Evolutionary conservation across 92 coral and sea anemone species (phyloP), one percentile per base, ranked within the genome.

Genomic region (Paramuricea clavata): DNA sequence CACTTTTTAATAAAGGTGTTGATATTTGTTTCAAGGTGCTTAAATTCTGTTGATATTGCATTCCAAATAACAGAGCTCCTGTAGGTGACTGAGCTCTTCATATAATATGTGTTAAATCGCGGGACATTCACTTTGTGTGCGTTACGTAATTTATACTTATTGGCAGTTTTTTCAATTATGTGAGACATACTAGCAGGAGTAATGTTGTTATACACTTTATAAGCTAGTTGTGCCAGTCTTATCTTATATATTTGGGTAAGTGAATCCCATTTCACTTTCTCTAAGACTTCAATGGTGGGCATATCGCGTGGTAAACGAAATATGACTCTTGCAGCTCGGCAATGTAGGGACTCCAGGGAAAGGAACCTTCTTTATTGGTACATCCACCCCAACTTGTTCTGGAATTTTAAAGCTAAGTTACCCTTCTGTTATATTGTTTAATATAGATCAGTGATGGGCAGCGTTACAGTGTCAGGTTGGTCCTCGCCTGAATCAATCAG

Each of bases 401-500:
- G n/a, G n/a, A n/a, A n/a, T n/a, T n/a, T n/a, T n/a, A n/a, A n/a
- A 3, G 39, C 21, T 13, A 22, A 34, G 2, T 11, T 2, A 35
- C 49, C 31, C 26, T 74, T 44, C 64, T 30, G 21, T 33, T 17
- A 17, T 21, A 6, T 16, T 47, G n/a, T n/a, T n/a, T n/a, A n/a
- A 3, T 47, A 1, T 25, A 94, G 99, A 56, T 95, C 98, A 17
- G 98, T 95, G 81, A 94, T 94, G 89, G 99, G 99, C 2, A 91
- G 94, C 33, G 91, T 94, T 28, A 21, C 88, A 35, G 94, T 94
- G 52, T 96, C 99, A 54, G 99, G 99, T 1, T 89, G 98, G 73
- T 96, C 99, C 12, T 96, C 99, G 8, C 99, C 99, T 44, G 99
- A 96, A 69, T 96, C 99, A 17, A 89, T 96, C 64, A 94, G 95